A percentile compares a stretch with the other conserved stretches of the same genome.
phyloP scores from a whole-genome alignment of 2,888 invertebrate genomes.

The Agriotes lineatus region DNA sequence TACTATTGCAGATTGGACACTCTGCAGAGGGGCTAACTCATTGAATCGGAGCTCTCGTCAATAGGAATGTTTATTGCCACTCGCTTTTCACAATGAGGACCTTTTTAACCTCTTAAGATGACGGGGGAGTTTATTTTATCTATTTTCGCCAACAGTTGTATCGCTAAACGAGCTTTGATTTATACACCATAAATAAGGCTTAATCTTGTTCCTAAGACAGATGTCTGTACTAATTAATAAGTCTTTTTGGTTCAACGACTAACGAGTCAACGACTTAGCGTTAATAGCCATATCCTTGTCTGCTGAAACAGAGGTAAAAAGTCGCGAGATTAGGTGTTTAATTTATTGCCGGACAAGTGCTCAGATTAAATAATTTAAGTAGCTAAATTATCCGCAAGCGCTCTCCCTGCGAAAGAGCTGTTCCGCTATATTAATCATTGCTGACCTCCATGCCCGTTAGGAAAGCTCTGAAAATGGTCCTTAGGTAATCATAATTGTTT shows the following conservation, averaged over 20 bases:
- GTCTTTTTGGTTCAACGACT: conserved; percentile 4
- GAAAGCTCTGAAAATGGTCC: too few species aligned
- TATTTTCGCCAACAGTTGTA: conserved; percentile 7
- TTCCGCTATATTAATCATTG: too few species aligned
- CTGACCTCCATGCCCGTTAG: too few species aligned
- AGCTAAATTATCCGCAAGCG: too few species aligned
- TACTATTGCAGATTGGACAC: too few species aligned
- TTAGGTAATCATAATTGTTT: too few species aligned
- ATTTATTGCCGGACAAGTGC: background rate
- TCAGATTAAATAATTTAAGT: background rate
- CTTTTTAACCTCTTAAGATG: background rate
- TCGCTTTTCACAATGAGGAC: background rate
- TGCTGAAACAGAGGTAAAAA: conserved; percentile 5
- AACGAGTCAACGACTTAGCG: conserved; percentile 12
- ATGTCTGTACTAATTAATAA: conserved; percentile 14
- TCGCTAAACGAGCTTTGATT: conserved; percentile 20
- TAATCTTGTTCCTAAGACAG: conserved; percentile 21
- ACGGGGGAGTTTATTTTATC: conserved; percentile 2
- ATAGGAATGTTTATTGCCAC: too few species aligned
- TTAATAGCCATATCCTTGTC: conserved; percentile 1
- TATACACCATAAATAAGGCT: conserved; percentile 13
- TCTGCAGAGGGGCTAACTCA: background rate
- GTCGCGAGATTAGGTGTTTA: conserved; percentile 6
- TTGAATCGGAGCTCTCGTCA: background rate
- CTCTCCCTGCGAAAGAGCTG: too few species aligned